phyloP scores from a whole-genome alignment of 2,888 invertebrate genomes.

The Hypomecis punctinalis region DNA sequence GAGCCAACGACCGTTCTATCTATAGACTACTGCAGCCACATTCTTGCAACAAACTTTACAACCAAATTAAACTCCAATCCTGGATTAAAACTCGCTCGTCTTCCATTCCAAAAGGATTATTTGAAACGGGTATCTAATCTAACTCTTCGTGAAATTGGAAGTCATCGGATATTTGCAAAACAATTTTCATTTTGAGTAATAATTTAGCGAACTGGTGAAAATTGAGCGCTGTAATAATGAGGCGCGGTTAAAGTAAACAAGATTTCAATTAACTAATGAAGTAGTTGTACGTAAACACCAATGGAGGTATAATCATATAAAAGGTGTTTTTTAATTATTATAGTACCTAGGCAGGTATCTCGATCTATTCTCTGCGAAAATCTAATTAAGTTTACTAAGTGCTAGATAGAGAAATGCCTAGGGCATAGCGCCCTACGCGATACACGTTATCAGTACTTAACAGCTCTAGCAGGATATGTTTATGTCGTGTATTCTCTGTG shows the following conservation, averaged over 20 bases:
- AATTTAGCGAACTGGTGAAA: constrained; percentile 25
- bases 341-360: too few relatives aligned
- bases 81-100: constrained; percentile 22
- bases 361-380: too few relatives aligned
- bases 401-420: too few relatives aligned
- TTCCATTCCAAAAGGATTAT: constrained; percentile 25
- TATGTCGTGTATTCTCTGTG: too few relatives aligned
- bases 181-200: constrained; percentile 34
- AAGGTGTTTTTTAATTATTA: background rate
- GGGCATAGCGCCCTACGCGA: too few relatives aligned
- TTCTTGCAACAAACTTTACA: constrained; percentile 21
- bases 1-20: constrained; percentile 27
- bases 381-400: too few relatives aligned
- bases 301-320: background rate
- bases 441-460: too few relatives aligned
- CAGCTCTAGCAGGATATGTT: too few relatives aligned
- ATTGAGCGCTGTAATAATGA: constrained; percentile 6
- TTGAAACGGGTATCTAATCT: constrained; percentile 18
- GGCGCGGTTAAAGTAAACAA: constrained; percentile 7
- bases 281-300: background rate
- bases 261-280: constrained; percentile 21
- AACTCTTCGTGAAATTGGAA: constrained; percentile 26
- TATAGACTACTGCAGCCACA: constrained; percentile 23
- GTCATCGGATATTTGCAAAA: constrained; percentile 35
- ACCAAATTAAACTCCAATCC: constrained; percentile 23